Evolutionary conservation across 1,140 invertebrate genomes (phyloP).

Genomic region (Centruroides vittatus): DNA sequence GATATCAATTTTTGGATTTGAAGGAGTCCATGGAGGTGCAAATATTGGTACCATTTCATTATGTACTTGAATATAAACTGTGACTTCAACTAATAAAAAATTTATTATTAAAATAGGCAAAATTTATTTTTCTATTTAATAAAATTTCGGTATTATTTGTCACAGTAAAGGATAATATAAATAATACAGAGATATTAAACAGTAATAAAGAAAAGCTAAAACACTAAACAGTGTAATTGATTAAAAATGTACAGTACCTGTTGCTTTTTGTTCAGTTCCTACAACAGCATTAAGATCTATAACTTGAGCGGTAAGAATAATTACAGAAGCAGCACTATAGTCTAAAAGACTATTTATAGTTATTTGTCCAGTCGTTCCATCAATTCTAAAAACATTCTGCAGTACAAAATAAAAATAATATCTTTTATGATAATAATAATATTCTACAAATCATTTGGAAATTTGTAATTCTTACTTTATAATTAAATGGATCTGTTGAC

Average conservation of each 20-base stretch:
- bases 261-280: conserved; percentile 10
- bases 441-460: background rate
- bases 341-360: conserved; percentile 12
- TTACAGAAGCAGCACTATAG: conserved; percentile 14
- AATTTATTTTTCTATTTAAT: background rate
- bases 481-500: conserved; percentile 1
- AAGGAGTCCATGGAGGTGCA: conserved; percentile 28
- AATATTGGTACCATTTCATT: conserved; percentile 64
- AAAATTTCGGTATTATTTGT: background rate
- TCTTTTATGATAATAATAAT: background rate
- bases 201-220: too few species aligned
- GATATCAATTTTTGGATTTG: conserved; percentile 32
- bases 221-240: too few species aligned
- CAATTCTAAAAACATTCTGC: conserved; percentile 16
- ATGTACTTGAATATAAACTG: conserved; percentile 62
- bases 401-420: background rate
- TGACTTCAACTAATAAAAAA: conserved; percentile 42
- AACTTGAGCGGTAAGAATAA: conserved; percentile 14
- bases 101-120: background rate
- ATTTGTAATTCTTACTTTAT: conserved; percentile 1
- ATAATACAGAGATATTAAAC: too few species aligned
- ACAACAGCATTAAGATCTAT: conserved; percentile 13
- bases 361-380: conserved; percentile 14
- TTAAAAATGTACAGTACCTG: conserved; percentile 3
- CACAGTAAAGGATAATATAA: too few species aligned